Conservation (phyloP, 2,888 invertebrate species). For the Lithophane ornitopus region DNA sequence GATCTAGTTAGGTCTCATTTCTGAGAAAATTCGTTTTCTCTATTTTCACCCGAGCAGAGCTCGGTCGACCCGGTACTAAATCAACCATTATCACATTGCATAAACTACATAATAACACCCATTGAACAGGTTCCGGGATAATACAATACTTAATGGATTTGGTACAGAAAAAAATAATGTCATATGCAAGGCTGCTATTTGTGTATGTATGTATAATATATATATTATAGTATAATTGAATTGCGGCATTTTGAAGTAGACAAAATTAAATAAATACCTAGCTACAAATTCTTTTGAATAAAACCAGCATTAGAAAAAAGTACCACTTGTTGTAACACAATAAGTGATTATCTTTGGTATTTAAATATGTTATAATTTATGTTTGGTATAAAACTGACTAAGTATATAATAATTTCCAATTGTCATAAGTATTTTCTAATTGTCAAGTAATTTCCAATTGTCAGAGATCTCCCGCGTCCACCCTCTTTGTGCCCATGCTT, state of each 20-base stretch:
- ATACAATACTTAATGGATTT: background rate
- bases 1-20: too few relatives aligned
- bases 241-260: constrained; percentile 2
- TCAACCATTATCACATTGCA: constrained; percentile 15
- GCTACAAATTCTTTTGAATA: background rate
- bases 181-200: background rate
- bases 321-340: background rate
- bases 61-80: background rate
- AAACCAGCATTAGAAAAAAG: background rate
- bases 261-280: constrained; percentile 12
- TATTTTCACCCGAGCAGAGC: too few relatives aligned
- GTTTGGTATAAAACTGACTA: constrained; percentile 26
- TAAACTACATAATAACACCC: constrained; percentile 15
- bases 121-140: constrained; percentile 17
- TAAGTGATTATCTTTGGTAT: background rate
- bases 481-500: constrained; percentile 58
- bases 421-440: background rate
- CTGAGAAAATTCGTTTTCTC: too few relatives aligned
- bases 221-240: background rate
- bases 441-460: constrained; percentile 8
- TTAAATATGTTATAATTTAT: background rate
- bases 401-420: constrained; percentile 5
- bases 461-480: constrained; percentile 23
- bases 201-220: background rate
- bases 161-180: background rate